A percentile compares a stretch with the other conserved stretches of the same genome.
phyloP scores from a whole-genome alignment of 2,888 invertebrate genomes.

The Autographa pulchrina region DNA sequence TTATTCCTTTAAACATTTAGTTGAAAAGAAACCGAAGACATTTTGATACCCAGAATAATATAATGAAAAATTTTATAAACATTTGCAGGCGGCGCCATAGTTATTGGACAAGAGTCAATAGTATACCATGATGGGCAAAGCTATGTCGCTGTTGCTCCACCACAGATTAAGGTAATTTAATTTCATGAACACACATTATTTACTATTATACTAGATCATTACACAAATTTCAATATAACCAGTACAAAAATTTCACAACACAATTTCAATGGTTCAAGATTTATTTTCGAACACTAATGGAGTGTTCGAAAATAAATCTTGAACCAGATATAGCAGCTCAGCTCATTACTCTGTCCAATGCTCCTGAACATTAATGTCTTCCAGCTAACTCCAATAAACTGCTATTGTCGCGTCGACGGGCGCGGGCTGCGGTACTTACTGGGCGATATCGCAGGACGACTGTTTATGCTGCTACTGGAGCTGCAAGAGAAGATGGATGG shows the following conservation, averaged over 20 bases:
- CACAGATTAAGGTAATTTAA: constrained; percentile 94
- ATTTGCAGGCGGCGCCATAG: constrained; percentile 94
- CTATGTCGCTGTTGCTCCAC: constrained; percentile 97
- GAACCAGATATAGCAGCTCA: too few species aligned
- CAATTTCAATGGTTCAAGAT: too few species aligned
- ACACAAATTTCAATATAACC: too few species aligned
- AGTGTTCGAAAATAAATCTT: too few species aligned
- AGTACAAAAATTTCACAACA: too few species aligned
- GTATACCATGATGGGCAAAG: constrained; percentile 98
- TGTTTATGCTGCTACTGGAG: constrained; percentile 98
- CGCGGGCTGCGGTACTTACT: constrained; percentile 97
- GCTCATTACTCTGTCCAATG: neutral
- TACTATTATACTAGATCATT: too few species aligned
- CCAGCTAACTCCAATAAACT: constrained; percentile 97
- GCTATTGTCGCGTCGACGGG: constrained; percentile 97
- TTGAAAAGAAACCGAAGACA: neutral
- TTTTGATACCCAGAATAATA: neutral
- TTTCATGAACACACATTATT: neutral
- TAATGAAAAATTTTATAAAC: neutral
- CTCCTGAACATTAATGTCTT: constrained; percentile 14
- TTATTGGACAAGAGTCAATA: constrained; percentile 99
- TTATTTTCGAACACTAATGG: too few species aligned
- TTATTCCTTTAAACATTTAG: neutral
- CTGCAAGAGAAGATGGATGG: constrained; percentile 94
- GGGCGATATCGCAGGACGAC: constrained; percentile 98